Evolutionary conservation across 1,140 invertebrate genomes (phyloP), one percentile per base, ranked within the genome.

Genomic region (Littorina saxatilis): DNA sequence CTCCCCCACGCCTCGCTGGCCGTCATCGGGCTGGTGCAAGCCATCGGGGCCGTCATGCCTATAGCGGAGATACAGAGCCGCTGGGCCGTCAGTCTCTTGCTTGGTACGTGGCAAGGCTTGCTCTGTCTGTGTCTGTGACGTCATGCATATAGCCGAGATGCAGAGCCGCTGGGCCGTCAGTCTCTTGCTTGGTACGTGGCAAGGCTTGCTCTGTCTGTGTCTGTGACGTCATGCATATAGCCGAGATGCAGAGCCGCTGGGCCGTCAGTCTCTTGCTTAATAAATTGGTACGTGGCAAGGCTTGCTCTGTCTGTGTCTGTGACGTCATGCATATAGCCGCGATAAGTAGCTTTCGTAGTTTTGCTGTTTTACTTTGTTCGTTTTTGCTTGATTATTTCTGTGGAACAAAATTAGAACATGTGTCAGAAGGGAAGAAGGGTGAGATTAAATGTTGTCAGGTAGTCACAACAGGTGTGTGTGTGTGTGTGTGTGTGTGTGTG

Each of bases 1-100:
- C 82, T 92, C 0, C 63, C 85, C 15, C 91, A 91, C 52, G 88
- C 87, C 0, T 92, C 90, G 7, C 79, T 94, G 43, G 92, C 92
- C 4, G 88, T 94, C 0, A 93, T 94, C 70, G 94, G 94, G 2
- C 85, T 94, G 2, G 89, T 94, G 39, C 94, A 94, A 83, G 92
- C 94, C 7, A 90, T 94, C 39, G 94, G 94, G n/a, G 91, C 93
- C 23, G 89, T 94, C 1, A 92, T 94, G 85, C 93, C 94, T 1
- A 93, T 94, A 47, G 90, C 92, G 17, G 94, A 94, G 87, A 91
- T 94, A 50, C 94, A 94, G 86, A 89, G 91, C 20, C 87, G 94
- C 50, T 93, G 93, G 90, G 92, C 90, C 72, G 83, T 84, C 7
- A 74, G 81, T 43, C 55, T 90, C 58, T 66, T 89, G 13, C 86